Evolutionary conservation across 2,888 invertebrate genomes (phyloP).

Genomic region (Hedya salicella): DNA sequence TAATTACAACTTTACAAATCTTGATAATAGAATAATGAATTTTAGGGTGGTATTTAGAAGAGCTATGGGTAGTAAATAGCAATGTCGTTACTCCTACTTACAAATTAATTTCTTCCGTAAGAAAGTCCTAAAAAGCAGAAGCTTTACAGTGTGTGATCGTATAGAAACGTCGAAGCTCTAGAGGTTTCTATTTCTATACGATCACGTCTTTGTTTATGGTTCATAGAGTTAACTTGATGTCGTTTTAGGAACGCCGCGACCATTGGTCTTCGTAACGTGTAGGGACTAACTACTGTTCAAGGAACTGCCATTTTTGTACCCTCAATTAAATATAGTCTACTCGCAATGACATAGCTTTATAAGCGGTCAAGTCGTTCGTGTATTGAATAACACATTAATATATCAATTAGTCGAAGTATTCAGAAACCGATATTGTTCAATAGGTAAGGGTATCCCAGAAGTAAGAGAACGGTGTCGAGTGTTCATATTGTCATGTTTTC

Average conservation of each 20-base stretch:
- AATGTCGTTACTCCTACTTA: background rate
- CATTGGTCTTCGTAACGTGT: background rate
- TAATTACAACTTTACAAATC: conserved; percentile 1
- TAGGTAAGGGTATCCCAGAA: conserved; percentile 33
- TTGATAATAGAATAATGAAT: background rate
- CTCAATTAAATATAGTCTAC: background rate
- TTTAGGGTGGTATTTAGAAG: background rate
- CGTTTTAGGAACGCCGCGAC: background rate
- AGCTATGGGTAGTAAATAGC: background rate
- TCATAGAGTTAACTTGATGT: background rate
- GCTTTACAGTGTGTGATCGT: background rate
- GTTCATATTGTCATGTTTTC: conserved; percentile 10
- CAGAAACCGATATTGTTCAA: conserved; percentile 21
- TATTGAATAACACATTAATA: conserved; percentile 9
- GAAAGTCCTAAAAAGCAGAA: background rate
- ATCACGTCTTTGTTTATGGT: background rate
- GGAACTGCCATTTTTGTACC: conserved; percentile 6
- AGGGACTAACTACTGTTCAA: background rate
- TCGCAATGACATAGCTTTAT: background rate
- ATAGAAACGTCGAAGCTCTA: too few species aligned
- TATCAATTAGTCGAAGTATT: conserved; percentile 22
- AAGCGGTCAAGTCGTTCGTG: background rate
- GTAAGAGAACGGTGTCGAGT: conserved; percentile 3
- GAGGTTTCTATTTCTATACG: too few species aligned
- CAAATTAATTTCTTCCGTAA: background rate